These are phyloP conservation scores for Brenthis daphne DNA, from an alignment of 2,888 invertebrate species.

Conservation along the genomic window DNA sequence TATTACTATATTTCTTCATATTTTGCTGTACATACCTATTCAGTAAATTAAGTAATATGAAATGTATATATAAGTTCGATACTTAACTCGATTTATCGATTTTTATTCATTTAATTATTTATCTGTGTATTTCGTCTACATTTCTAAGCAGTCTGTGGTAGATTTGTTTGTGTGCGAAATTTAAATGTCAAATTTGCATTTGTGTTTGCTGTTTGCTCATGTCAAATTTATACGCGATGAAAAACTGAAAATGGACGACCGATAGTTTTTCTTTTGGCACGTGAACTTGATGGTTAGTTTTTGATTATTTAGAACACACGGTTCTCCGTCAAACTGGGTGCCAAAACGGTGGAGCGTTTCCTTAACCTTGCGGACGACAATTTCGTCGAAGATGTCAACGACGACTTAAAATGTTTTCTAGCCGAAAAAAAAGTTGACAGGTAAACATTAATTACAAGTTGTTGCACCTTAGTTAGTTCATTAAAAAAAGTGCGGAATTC, in stretches of 20 bases:
- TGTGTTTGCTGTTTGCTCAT: slow-evolving; percentile 56
- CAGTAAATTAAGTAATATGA: background rate
- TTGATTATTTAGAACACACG: slow-evolving; percentile 57
- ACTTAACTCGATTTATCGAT: no score
- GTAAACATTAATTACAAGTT: slow-evolving; percentile 65
- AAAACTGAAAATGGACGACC: slow-evolving; percentile 54
- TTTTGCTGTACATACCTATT: no score
- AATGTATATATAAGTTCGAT: background rate
- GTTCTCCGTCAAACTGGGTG: slow-evolving; percentile 74
- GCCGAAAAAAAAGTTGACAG: slow-evolving; percentile 75
- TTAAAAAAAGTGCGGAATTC: slow-evolving; percentile 1
- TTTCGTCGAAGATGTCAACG: slow-evolving; percentile 78
- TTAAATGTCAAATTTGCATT: slow-evolving; percentile 53
- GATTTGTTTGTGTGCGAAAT: slow-evolving; percentile 42
- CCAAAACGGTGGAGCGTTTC: slow-evolving; percentile 78
- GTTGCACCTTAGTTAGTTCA: slow-evolving; percentile 6
- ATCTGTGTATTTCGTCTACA: slow-evolving; percentile 29
- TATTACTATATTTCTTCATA: no score
- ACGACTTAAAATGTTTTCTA: slow-evolving; percentile 77
- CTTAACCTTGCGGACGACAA: slow-evolving; percentile 74
- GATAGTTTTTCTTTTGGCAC: slow-evolving; percentile 65
- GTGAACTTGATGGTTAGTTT: slow-evolving; percentile 57
- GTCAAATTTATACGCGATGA: slow-evolving; percentile 40
- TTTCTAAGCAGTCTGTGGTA: slow-evolving; percentile 34
- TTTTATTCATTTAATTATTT: background rate